Conservation (phyloP, 2,797 vertebrate genomes). For the Paedocypris micromegethes region DNA sequence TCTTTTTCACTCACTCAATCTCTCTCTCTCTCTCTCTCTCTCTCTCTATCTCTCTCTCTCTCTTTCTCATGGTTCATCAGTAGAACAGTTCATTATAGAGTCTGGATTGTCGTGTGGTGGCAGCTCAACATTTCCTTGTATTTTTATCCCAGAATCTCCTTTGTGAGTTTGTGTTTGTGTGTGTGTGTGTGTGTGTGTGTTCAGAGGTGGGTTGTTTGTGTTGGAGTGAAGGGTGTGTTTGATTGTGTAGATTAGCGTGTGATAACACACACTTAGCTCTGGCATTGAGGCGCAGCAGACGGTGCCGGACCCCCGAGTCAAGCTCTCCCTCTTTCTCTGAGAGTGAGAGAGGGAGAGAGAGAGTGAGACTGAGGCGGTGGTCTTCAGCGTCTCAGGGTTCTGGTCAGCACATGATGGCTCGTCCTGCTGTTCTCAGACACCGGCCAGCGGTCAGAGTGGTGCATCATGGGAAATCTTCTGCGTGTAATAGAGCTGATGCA, state of each 20-base stretch:
- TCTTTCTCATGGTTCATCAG: not conserved
- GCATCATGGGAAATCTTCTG: slow-evolving; percentile 1
- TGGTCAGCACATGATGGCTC: slow-evolving; percentile 44
- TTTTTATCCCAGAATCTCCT: slow-evolving; percentile 13
- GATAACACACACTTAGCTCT: no score
- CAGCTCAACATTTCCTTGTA: no score
- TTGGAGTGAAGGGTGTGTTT: slow-evolving; percentile 6
- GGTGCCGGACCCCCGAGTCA: no score
- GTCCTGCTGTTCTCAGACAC: slow-evolving; percentile 16
- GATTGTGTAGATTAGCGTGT: not conserved
- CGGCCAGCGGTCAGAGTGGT: no score
- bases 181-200: slow-evolving; percentile 25
- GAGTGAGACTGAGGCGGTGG: slow-evolving; percentile 32
- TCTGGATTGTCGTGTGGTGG: not conserved
- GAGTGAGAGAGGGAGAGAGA: not conserved
- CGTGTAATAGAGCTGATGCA: no score
- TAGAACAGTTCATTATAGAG: not conserved
- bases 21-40: not conserved
- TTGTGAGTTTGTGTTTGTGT: slow-evolving; percentile 60
- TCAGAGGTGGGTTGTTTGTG: slow-evolving; percentile 4
- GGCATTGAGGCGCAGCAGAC: no score
- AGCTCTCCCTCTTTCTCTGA: no score
- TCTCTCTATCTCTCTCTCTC: slow-evolving; percentile 3
- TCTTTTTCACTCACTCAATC: not conserved
- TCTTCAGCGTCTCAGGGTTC: slow-evolving; percentile 43